A percentile compares a stretch with the other conserved stretches of the same genome.
Conservation (phyloP, 2,797 vertebrate genomes). For the Otolemur crassicaudatus region DNA sequence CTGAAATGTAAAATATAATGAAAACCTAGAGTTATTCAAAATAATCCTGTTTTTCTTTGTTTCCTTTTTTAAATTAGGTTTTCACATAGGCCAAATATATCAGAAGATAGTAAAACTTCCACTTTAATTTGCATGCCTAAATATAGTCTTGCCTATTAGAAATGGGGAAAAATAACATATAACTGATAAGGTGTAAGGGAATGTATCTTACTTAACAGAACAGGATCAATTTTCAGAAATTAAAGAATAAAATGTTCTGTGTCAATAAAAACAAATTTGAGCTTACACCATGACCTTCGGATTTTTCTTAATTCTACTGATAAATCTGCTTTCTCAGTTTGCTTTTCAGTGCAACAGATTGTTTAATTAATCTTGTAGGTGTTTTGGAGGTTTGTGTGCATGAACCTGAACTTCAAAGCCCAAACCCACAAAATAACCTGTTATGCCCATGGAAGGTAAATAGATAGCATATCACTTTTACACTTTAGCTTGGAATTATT, state of each 20-base stretch:
- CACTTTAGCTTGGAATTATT: constrained; percentile 39
- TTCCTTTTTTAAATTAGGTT: constrained; percentile 24
- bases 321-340: not conserved
- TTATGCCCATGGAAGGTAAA: not conserved
- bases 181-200: constrained; percentile 2
- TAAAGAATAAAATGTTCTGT: constrained; percentile 38
- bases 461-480: not conserved
- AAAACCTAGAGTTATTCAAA: constrained; percentile 52
- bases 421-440: constrained; percentile 14
- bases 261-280: constrained; percentile 55
- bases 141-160: constrained; percentile 26
- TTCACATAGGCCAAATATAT: constrained; percentile 27
- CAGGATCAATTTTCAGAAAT: constrained; percentile 22
- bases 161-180: constrained; percentile 54
- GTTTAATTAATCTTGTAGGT: constrained; percentile 25
- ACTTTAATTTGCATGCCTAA: constrained; percentile 57
- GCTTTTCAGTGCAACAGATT: not conserved
- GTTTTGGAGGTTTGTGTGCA: not conserved
- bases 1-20: constrained; percentile 50
- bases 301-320: constrained; percentile 53
- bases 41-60: not conserved
- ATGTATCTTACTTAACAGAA: constrained; percentile 7
- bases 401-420: constrained; percentile 37
- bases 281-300: not conserved
- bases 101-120: constrained; percentile 56